Base-by-base conservation (phyloP, 2,113 vertebrate species). In the Genyomyrus donnyi region DNA sequence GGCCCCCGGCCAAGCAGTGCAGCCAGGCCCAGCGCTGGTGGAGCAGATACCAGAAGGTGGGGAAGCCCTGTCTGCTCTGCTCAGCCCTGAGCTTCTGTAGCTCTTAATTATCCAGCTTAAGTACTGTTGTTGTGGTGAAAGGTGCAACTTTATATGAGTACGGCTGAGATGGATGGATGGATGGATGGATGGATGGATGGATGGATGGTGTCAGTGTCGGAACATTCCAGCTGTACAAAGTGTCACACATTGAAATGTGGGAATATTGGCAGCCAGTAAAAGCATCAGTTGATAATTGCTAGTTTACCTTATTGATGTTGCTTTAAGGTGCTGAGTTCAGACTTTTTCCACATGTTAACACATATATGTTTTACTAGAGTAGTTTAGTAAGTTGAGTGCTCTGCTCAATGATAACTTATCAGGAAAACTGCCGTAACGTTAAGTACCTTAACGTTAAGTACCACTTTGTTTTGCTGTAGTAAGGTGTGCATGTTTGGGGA, bases 21-120 rank as follows among this genome's bases (percentile, higher is more conserved):
- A 94, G 93, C 90, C 94, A 96, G 88, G 92, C 95, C 1, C 95
- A 91, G 87, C 95, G 95, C 62, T 97, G 97, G 96, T 97, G 96
- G 96, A 96, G 95, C 88, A 96, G 96, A 88, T 98, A 98, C 84
- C 97, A 96, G 85, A 97, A 98, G 97, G 98, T 99, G 86, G 93
- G 94, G 90, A 87, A 45, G 31, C 53, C 19, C 50, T 85, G 45
- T 85, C 45, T 48, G 83, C 10, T 24, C 8, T 46, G 45, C 19
- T 17, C 6, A 24, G 45, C 45, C 15, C 77, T 70, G n/a, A 70
- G 62, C n/a, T 70, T 31, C 62, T 42, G 15, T 39, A 80, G 74
- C 13, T 15, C 4, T 19, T 19, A 19, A 80, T 8, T 77, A 35
- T 39, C 70, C 70, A 77, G 13, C 31, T 39, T 31, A 74, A 74